Percentiles rank a stretch among this genome's conserved stretches.
phyloP scores from a whole-genome alignment of 2,113 vertebrate species.

The Amazona vittata region DNA sequence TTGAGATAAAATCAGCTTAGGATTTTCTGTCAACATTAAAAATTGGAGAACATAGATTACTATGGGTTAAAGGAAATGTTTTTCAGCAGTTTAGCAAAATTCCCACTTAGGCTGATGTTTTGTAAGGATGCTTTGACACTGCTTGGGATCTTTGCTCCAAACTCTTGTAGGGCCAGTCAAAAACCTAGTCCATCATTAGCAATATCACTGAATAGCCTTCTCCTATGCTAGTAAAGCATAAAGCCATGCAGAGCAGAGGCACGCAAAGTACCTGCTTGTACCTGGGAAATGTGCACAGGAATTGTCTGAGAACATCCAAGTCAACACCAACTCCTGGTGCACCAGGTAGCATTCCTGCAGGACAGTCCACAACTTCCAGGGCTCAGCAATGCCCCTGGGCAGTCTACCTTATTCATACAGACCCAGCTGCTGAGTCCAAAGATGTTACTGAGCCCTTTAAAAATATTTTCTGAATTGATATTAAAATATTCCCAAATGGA shows the following conservation, averaged over 20 bases:
- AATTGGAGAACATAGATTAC: not conserved
- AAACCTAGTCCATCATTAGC: not conserved
- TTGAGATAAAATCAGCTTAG: not conserved
- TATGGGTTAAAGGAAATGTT: not conserved
- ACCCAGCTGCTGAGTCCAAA: not conserved
- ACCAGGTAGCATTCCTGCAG: not conserved
- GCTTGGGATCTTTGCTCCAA: not conserved
- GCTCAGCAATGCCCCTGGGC: fast-evolving
- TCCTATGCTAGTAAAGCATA: not conserved
- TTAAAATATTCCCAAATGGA: not conserved
- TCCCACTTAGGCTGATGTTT: not conserved
- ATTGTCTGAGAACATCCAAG: no score
- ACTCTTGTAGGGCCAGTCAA: not conserved
- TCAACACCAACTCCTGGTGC: fast-evolving
- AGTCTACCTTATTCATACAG: not conserved
- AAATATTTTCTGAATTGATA: not conserved
- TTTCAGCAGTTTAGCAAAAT: not conserved
- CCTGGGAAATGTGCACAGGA: not conserved
- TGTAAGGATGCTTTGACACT: not conserved
- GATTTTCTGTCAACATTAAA: not conserved
- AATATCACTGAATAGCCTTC: not conserved
- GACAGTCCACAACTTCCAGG: not conserved
- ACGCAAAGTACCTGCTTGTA: not conserved
- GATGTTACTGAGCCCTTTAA: not conserved
- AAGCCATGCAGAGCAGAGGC: not conserved